These are phyloP conservation scores for Syritta pipiens DNA, from an alignment of 2,888 invertebrate species.

Conservation along the genomic window DNA sequence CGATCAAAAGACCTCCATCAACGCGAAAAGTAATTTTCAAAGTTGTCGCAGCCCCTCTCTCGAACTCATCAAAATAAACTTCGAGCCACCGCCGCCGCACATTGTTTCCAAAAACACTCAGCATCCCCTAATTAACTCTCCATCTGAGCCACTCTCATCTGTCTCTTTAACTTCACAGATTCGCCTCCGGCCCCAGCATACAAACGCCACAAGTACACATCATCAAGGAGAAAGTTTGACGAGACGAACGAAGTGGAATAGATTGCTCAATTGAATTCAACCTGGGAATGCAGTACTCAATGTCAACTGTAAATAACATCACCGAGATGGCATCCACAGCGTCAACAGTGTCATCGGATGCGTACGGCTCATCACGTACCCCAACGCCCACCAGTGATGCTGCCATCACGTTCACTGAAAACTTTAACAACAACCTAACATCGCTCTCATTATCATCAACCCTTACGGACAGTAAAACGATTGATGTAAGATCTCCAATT, in stretches of 20 bases:
- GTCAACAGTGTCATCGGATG: slow-evolving; percentile 71
- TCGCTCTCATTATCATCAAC: slow-evolving; percentile 77
- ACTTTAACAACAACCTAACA: slow-evolving; percentile 75
- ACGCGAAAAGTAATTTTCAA: too few relatives aligned
- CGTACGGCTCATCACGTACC: slow-evolving; percentile 63
- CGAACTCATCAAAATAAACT: too few relatives aligned
- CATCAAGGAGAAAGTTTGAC: slow-evolving; percentile 79
- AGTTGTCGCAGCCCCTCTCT: too few relatives aligned
- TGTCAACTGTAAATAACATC: slow-evolving; percentile 71
- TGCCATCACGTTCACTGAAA: slow-evolving; percentile 64
- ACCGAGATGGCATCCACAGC: slow-evolving; percentile 67
- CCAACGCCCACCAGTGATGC: slow-evolving; percentile 62
- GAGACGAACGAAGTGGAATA: slow-evolving; percentile 79
- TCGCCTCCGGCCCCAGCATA: slow-evolving; percentile 72
- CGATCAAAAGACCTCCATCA: too few relatives aligned
- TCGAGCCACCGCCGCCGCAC: too few relatives aligned
- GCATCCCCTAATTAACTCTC: too few relatives aligned
- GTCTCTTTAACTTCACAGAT: slow-evolving; percentile 62
- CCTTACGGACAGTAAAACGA: slow-evolving; percentile 77
- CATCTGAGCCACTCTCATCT: too few relatives aligned
- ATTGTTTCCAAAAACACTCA: too few relatives aligned
- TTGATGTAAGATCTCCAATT: slow-evolving; percentile 78
- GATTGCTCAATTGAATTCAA: slow-evolving; percentile 78
- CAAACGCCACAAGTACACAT: slow-evolving; percentile 77
- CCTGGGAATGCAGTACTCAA: slow-evolving; percentile 71